A percentile compares a stretch with the other conserved stretches of the same genome.
Conservation (phyloP, 2,888 invertebrate species). For the Drosophila pseudotakahashii region DNA sequence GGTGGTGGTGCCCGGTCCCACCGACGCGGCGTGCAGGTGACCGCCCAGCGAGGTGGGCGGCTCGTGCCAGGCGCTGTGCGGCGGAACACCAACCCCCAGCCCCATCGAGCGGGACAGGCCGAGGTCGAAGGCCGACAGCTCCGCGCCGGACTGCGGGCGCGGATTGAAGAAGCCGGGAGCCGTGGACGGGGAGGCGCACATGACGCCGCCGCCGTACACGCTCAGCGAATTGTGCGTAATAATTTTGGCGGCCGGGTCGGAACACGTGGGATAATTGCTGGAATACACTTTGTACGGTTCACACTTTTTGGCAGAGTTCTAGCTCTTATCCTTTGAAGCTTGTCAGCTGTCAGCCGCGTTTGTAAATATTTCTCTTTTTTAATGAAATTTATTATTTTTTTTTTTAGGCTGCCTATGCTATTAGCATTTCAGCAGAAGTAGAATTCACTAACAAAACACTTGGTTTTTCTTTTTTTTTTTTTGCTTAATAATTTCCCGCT, state of each 20-base stretch:
- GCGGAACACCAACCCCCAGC: conserved; percentile 87
- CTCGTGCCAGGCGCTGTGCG: conserved; percentile 76
- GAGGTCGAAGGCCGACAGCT: conserved; percentile 84
- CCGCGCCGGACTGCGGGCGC: conserved; percentile 83
- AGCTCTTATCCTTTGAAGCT: conserved; percentile 8
- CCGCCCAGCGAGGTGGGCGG: conserved; percentile 84
- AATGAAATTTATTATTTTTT: not conserved
- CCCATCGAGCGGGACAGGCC: conserved; percentile 86
- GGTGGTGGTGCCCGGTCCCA: conserved; percentile 72
- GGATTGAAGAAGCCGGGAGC: conserved; percentile 85
- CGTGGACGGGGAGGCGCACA: conserved; percentile 85
- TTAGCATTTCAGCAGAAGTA: conserved; percentile 6
- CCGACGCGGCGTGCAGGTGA: conserved; percentile 84
- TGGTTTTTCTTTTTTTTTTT: conserved; percentile 29
- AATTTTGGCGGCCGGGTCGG: conserved; percentile 84
- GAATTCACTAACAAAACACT: conserved; percentile 25
- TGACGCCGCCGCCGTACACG: conserved; percentile 85
- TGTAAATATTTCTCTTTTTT: not conserved
- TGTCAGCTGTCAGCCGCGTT: conserved; percentile 5
- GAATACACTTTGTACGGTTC: conserved; percentile 79
- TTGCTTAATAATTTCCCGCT: conserved; percentile 31
- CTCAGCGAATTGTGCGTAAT: conserved; percentile 85
- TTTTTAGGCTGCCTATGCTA: conserved; percentile 2
- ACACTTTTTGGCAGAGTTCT: conserved; percentile 9
- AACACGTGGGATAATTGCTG: conserved; percentile 77